Conservation (phyloP, 2,113 vertebrate genomes). For the Todiramphus chloris region DNA sequence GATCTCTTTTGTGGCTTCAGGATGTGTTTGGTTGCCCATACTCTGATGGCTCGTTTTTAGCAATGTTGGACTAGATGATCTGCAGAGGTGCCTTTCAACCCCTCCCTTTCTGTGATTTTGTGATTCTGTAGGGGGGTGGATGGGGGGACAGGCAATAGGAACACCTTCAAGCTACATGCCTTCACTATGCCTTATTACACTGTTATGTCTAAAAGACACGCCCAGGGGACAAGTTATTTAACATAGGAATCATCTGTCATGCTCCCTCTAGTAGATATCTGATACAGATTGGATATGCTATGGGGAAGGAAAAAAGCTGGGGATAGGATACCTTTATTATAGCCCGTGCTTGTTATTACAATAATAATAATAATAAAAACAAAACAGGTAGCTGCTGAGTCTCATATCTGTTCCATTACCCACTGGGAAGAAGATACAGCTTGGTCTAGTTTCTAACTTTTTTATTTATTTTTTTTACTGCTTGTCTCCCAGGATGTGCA, state of each 20-base stretch:
- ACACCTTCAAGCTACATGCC: background rate
- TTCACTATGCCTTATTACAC: background rate
- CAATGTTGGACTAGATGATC: background rate
- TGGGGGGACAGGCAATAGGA: background rate
- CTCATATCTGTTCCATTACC: background rate
- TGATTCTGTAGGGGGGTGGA: too few species aligned
- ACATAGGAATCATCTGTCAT: fast-evolving
- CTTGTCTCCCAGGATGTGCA: background rate
- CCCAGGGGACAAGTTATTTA: background rate
- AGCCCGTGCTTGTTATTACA: too few species aligned
- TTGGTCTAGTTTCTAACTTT: background rate
- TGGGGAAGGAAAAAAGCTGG: background rate
- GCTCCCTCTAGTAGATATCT: background rate
- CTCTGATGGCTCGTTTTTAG: background rate
- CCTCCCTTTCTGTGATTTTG: too few species aligned
- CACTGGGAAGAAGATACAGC: background rate
- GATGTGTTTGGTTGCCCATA: fast-evolving
- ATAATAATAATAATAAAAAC: too few species aligned
- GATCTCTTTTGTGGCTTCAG: background rate
- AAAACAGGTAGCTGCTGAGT: background rate
- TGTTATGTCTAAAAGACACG: background rate
- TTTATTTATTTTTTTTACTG: background rate
- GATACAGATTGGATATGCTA: background rate
- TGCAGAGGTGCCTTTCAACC: too few species aligned
- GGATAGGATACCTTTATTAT: background rate